Base-by-base conservation (phyloP, 2,113 vertebrate genomes). In the Neolamprologus devosi region DNA sequence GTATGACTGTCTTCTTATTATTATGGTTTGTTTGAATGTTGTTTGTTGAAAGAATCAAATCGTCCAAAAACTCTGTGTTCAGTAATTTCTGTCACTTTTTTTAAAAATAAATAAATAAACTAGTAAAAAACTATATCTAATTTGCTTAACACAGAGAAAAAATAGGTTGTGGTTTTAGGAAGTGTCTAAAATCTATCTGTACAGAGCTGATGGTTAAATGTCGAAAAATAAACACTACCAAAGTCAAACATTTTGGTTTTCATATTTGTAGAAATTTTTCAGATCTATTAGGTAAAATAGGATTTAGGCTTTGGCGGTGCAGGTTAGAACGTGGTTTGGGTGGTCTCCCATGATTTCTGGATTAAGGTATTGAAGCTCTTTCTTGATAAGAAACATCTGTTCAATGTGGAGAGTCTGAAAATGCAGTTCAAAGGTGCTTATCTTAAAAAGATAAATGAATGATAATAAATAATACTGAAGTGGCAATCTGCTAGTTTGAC, bases 91-190 rank as follows among this genome's bases (percentile, higher is more conserved):
- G 17, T 35, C 30, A 14, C 57, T 30, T 33, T 19, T 49, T 4
- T 54, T 1, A 0, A 0, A 8, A 1, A 12, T 1, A 8, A 23
- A 55, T 1, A 1, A 28, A 35, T 8, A 7, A 63, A 28, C 8
- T 35, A n/a, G 30, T 35, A n/a, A 35, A 65, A 12, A 65, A 30
- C 6, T 35, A 35, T 5, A 37, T 65, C 60, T 65, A 35, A 35
- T 65, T 37, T 65, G 10, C 10, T 37, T 37, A 65, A 65, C 60
- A 65, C 0, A 1, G 4, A 37, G 9, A 65, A 7, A 65, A 65
- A 65, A 5, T 33, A 33, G 9, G 9, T n/a, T 65, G 60, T 12
- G 58, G 19, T 68, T 68, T 68, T 19, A 68, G 60, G 19, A 21
- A 37, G 33, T 37, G 60, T 21, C 63, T 8, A 7, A 68, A 63